Percentiles rank a stretch among this genome's conserved stretches.
phyloP scores from a whole-genome alignment of 1,140 invertebrate genomes.

The Drosophila willistoni region DNA sequence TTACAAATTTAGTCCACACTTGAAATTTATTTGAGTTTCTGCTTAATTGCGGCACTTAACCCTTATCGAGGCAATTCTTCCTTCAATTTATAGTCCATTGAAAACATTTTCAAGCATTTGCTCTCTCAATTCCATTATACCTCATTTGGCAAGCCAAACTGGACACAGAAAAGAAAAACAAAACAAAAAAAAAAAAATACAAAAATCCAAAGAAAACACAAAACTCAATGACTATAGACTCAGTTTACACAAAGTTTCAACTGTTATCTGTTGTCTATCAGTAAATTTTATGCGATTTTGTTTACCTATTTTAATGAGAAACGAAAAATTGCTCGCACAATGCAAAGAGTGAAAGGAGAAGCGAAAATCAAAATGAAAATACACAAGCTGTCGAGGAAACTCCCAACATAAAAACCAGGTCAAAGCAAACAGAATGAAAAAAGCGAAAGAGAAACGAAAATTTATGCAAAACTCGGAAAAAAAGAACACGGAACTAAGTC shows the following conservation, averaged over 20 bases:
- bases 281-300: conserved; percentile 79
- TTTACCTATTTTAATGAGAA: conserved; percentile 81
- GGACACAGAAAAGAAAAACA: neutral
- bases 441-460: conserved; percentile 63
- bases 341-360: conserved; percentile 27
- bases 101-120: conserved; percentile 33
- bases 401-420: conserved; percentile 68
- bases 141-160: conserved; percentile 69
- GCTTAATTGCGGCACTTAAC: conserved; percentile 34
- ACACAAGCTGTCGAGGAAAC: conserved; percentile 50
- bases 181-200: too few species aligned
- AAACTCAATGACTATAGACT: conserved; percentile 15
- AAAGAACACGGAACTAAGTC: conserved; percentile 15
- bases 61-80: conserved; percentile 32
- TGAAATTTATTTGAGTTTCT: neutral
- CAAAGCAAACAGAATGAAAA: conserved; percentile 77
- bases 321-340: conserved; percentile 66
- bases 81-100: conserved; percentile 40
- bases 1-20: neutral
- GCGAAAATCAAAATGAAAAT: conserved; percentile 42
- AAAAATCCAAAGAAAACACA: neutral
- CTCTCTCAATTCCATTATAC: conserved; percentile 49
- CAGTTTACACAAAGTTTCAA: conserved; percentile 75
- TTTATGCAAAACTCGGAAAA: conserved; percentile 74
- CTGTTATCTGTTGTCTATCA: conserved; percentile 79